Conservation (phyloP, 1,140 invertebrate genomes). For the Ectropis grisescens region DNA sequence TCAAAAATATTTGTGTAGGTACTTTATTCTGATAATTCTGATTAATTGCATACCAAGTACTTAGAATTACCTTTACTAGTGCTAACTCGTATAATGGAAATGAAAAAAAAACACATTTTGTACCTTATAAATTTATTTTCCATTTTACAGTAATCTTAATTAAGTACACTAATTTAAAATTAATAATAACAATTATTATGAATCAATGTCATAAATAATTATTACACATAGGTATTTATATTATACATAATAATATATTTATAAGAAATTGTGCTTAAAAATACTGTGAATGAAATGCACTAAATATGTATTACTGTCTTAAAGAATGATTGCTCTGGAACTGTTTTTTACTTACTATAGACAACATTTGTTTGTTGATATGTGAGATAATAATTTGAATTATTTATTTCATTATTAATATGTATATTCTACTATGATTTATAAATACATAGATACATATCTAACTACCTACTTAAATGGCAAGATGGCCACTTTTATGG, state of each 20-base stretch:
- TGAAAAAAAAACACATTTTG: conserved; percentile 17
- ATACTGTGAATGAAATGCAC: conserved; percentile 63
- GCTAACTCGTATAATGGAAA: too few species aligned
- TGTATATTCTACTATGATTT: too few species aligned
- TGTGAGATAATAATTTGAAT: too few species aligned
- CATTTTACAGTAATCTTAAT: conserved; percentile 56
- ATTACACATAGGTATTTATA: conserved; percentile 33
- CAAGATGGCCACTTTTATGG: conserved; percentile 63
- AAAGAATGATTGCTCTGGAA: conserved; percentile 19
- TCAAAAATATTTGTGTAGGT: too few species aligned
- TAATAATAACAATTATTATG: conserved; percentile 63
- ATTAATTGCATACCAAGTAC: too few species aligned
- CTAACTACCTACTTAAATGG: too few species aligned
- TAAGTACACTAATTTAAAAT: conserved; percentile 62
- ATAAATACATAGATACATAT: too few species aligned
- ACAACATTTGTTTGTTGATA: too few species aligned
- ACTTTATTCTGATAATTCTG: too few species aligned
- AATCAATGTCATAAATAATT: conserved; percentile 41
- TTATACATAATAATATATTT: conserved; percentile 29
- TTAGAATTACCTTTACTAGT: too few species aligned
- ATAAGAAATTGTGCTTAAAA: conserved; percentile 60
- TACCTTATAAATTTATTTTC: conserved; percentile 64
- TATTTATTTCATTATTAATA: too few species aligned
- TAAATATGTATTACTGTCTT: conserved; percentile 35
- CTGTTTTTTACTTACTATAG: too few species aligned